Evolutionary conservation across 2,113 vertebrate genomes (phyloP).

Genomic region (Embiotoca jacksoni): DNA sequence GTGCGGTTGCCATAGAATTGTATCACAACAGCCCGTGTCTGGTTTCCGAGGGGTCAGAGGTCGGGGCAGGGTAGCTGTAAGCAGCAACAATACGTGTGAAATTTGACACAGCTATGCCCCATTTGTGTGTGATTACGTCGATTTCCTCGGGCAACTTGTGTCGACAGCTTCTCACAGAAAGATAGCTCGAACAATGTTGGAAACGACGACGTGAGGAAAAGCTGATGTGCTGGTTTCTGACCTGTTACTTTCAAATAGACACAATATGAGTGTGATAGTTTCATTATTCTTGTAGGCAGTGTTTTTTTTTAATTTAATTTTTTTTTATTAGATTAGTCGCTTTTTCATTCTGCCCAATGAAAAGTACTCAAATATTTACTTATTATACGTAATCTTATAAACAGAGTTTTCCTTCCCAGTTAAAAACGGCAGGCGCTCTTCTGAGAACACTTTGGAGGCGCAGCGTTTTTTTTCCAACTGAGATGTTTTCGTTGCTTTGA

Average conservation of each 20-base stretch:
- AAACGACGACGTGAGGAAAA: constrained; percentile 15
- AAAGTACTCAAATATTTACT: too few relatives aligned
- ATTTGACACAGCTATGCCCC: constrained; percentile 68
- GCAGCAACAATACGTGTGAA: constrained; percentile 68
- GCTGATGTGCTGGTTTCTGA: not conserved
- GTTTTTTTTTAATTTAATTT: too few relatives aligned
- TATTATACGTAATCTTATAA: not conserved
- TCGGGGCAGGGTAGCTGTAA: constrained; percentile 68
- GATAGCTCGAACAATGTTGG: constrained; percentile 12
- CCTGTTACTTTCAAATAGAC: not conserved
- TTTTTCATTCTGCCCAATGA: not conserved
- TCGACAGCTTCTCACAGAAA: constrained; percentile 53
- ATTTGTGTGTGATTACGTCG: constrained; percentile 77
- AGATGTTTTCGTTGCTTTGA: too few relatives aligned
- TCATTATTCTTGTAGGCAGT: not conserved
- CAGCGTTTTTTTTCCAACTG: too few relatives aligned
- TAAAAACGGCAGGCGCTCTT: too few relatives aligned
- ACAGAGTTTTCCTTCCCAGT: too few relatives aligned
- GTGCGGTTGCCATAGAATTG: constrained; percentile 45
- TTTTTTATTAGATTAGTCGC: not conserved
- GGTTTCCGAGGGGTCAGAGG: constrained; percentile 73
- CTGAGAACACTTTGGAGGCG: too few relatives aligned
- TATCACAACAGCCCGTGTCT: constrained; percentile 55
- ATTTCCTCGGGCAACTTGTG: constrained; percentile 75
- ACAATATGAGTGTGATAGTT: not conserved